Percentiles rank a stretch among this genome's conserved stretches.
Evolutionary conservation across 1,140 invertebrate genomes (phyloP).

Genomic region (Atta texana): DNA sequence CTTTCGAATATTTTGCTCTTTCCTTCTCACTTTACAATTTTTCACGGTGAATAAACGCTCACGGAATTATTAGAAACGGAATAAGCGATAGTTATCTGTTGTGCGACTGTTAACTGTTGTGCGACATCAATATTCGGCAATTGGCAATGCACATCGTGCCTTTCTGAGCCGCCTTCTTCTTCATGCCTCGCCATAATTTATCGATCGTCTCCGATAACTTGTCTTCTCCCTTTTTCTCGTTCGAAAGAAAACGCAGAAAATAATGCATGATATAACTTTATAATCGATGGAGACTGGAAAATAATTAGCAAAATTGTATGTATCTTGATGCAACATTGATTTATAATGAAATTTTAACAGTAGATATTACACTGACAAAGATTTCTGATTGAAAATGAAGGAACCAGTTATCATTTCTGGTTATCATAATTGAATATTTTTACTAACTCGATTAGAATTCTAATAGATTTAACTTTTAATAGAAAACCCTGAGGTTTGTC

Average conservation of each 20-base stretch:
- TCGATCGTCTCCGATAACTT: constrained; percentile 66
- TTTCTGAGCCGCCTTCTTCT: constrained; percentile 43
- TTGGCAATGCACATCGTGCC: constrained; percentile 53
- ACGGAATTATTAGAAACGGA: constrained; percentile 63
- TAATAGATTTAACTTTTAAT: too few species aligned
- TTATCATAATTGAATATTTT: too few species aligned
- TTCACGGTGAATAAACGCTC: constrained; percentile 68
- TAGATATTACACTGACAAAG: too few species aligned
- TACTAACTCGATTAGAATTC: too few species aligned
- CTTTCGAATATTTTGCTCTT: not conserved
- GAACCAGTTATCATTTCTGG: too few species aligned
- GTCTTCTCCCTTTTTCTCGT: not conserved
- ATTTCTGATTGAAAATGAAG: too few species aligned
- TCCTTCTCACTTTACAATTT: constrained; percentile 75
- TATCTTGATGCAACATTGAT: constrained; percentile 1
- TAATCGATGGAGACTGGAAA: constrained; percentile 49
- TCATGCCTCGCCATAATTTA: constrained; percentile 74
- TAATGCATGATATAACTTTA: constrained; percentile 54
- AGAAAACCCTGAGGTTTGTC: too few species aligned
- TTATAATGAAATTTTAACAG: constrained; percentile 4
- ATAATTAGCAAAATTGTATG: constrained; percentile 70
- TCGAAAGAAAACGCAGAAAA: not conserved
- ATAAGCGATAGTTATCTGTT: not conserved
- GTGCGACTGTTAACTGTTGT: not conserved
- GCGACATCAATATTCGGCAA: constrained; percentile 49